Base-by-base conservation (phyloP, 2,797 vertebrate species). In the Xyrichtys novacula region DNA sequence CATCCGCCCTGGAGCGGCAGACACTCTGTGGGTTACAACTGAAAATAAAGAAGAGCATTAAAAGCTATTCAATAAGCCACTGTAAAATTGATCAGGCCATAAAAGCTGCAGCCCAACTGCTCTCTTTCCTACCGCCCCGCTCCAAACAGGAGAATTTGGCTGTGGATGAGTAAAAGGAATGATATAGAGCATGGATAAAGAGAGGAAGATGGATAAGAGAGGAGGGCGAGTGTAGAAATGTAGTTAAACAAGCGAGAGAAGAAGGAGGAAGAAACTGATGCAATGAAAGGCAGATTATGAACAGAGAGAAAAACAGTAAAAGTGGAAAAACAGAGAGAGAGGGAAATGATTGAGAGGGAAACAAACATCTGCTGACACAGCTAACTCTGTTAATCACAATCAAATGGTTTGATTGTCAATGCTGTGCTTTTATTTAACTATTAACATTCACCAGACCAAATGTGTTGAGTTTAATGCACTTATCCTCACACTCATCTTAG, bases 21-120 rank as follows among this genome's bases (percentile, higher is more conserved):
- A 88, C 83, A 87, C 84, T 78, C 83, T 63, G 82, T 23, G 59
- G 84, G 83, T 90, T 92, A 92, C 93, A 88, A 84, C 83, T 88
- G 90, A 89, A 92, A 93, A 93, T 93, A 94, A 94, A 94, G 87
- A 91, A 86, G 81, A 65, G 84, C 83, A 93, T 94, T 94, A 91
- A 93, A 94, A 92, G 88, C 84, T 88, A 90, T 91, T 94, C 92
- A 92, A 92, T 93, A 93, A 92, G 90, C 85, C 81, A 87, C 81
- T 86, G 87, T 84, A 85, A 93, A 91, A 94, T 93, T 94, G 92
- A 94, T 93, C 89, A 91, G 71, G 76, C 88, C 74, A 89, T 93
- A 92, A 93, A 94, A 90, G 74, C 75, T 65, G 72, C 83, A 78
- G 25, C 32, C 56, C 39, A 22, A 17, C 60, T 46, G 58, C 49